Percentiles rank a stretch among this genome's conserved stretches.
Conservation (phyloP, 2,797 vertebrate genomes). For the Buphagus erythrorhynchus region DNA sequence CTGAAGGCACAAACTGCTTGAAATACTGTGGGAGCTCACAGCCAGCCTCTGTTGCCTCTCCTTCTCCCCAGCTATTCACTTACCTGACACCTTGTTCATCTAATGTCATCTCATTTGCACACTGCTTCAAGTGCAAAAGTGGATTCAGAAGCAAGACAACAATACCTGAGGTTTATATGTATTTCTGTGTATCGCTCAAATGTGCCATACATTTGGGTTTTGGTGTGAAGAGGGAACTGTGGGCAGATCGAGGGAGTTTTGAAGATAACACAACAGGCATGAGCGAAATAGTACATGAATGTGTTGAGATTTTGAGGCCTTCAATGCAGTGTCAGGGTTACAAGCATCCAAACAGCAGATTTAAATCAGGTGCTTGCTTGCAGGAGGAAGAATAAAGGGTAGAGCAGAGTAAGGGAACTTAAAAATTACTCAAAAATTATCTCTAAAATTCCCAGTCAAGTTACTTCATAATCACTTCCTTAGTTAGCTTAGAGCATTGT, state of each 20-base stretch:
- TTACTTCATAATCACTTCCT: background rate
- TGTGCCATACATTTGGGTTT: background rate
- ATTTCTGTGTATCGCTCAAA: background rate
- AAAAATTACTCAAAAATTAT: background rate
- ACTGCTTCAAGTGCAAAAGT: background rate
- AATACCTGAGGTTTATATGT: background rate
- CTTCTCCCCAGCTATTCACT: background rate
- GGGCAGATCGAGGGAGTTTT: background rate
- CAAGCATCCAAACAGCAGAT: background rate
- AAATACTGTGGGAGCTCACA: constrained; percentile 8
- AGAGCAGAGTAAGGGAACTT: background rate
- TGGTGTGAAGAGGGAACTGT: background rate
- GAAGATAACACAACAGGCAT: background rate
- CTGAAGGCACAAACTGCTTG: background rate
- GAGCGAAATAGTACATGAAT: background rate
- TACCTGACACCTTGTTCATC: background rate
- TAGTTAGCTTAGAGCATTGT: background rate
- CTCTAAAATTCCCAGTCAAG: background rate
- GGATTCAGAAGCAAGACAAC: background rate
- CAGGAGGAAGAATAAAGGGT: background rate
- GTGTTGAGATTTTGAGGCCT: background rate
- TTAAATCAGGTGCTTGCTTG: background rate
- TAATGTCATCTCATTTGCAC: background rate
- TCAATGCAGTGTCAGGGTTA: background rate
- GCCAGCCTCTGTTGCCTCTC: background rate